Evolutionary conservation across 2,888 invertebrate species (phyloP), one percentile per base, ranked within the genome.

Genomic region (Cistogaster globosa): DNA sequence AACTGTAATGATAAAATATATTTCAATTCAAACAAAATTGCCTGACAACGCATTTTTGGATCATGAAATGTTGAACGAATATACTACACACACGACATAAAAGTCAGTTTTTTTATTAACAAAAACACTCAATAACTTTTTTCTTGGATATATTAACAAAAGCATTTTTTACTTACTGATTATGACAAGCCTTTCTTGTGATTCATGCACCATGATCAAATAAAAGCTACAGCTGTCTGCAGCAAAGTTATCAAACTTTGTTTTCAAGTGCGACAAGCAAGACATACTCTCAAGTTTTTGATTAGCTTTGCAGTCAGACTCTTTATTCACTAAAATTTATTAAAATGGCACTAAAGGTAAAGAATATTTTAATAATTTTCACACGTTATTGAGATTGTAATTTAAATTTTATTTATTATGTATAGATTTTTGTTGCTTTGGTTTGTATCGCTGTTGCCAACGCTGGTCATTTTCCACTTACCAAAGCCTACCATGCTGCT

Each of bases 381-480:
- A 20, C 16, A 32, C 1, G 14, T 18, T 26, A 42, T 9, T 53
- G 12, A 72, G 87, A 90, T 89, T 89, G 89, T 89, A 87, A 89
- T 90, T 86, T 89, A 89, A 58, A 12, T 42, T 42, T 42, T 2
- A 12, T 42, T 42, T 2, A 12, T 2, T 51, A 4, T 60, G n/a
- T 65, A n/a, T 22, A 88, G 88, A 77, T 88, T 48, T 65, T 88
- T 57, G 78, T 84, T 68, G 87, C 82, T 57, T 81, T 88, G 65
- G 87, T 86, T 65, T 86, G 86, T 55, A 85, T 88, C 71, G 87
- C 89, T 72, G 87, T 87, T 14, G 88, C 87, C 77, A 88, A 86
- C 22, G 89, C 88, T 6, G 88, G 88, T 26, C 81, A 84, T n/a
- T 12, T 87, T 32, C 87, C 88, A 88, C 58, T 87, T 86, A 26